Base-by-base conservation (phyloP, 2,888 invertebrate species). In the Kryphioiulus occultus region DNA sequence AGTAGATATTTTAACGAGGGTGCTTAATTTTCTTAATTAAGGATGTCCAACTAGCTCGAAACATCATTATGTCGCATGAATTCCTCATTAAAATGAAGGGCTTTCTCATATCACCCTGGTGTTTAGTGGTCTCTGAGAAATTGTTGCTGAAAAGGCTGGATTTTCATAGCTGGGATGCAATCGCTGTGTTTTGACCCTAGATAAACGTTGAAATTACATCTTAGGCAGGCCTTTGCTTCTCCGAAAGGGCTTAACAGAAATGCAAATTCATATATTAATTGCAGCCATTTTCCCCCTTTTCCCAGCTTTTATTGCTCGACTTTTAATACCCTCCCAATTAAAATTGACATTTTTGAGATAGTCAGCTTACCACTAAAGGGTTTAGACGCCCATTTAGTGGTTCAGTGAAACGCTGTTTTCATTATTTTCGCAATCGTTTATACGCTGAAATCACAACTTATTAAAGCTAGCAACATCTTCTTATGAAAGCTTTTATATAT, bases 211-310 rank as follows among this genome's bases (percentile, higher is more conserved):
- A 78, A 78, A 78, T 78, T 78, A 78, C 78, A 17, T 78, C 78
- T 68, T 68, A 26, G n/a, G n/a, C 26, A 26, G n/a, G 26, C 15
- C 68, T 0, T 17, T 30, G 30, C 78, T 17, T 78, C 78, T 78
- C 26, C 68, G 22, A 78, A 32, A 78, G 30, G 30, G 78, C 78
- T 78, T 78, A 78, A 32, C 78, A 78, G 78, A 78, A 78, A 78
- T 78, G 78, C 78, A 78, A 78, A 78, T 78, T 78, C 78, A 78
- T 78, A 78, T 78, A 78, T 78, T 78, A 78, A 78, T 78, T 78
- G 78, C 78, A 15, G 53, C 53, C 53, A 30, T 26, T 78, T 78
- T 30, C 30, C 26, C 68, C 78, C 17, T 17, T 78, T 78, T 30
- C 30, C 30, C 9, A 22, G 68, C 78, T 78, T 78, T 78, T 78